Conservation (phyloP, 1,140 invertebrate species). For the Fopius arisanus region DNA sequence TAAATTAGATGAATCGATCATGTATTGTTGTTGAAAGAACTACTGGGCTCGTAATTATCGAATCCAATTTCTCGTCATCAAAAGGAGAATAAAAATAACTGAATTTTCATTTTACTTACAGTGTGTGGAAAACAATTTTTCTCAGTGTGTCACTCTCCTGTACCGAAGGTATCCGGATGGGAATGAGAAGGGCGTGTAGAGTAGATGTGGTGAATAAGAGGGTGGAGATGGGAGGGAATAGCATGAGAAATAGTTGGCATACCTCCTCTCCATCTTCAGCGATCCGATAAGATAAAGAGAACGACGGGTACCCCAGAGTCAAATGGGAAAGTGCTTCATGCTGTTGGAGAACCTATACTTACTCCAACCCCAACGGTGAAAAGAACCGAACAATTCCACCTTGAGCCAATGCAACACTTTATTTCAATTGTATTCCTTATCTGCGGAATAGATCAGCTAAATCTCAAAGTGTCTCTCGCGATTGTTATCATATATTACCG, state of each 20-base stretch:
- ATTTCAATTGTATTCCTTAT: not conserved
- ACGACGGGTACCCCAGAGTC: not conserved
- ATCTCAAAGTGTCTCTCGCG: not conserved
- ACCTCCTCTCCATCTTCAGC: not conserved
- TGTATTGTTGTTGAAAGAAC: too few species aligned
- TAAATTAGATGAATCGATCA: too few species aligned
- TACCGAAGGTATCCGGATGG: not conserved
- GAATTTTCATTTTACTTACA: too few species aligned
- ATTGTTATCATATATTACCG: not conserved
- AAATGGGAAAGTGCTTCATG: not conserved
- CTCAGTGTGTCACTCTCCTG: too few species aligned
- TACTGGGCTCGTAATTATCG: too few species aligned
- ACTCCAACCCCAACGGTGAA: not conserved
- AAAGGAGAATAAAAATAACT: too few species aligned
- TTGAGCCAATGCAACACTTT: not conserved
- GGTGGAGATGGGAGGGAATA: not conserved
- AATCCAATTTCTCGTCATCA: too few species aligned
- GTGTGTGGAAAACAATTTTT: too few species aligned
- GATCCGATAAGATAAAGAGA: conserved; percentile 13
- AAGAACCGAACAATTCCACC: not conserved
- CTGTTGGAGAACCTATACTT: not conserved
- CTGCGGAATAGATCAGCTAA: not conserved
- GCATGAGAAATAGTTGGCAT: not conserved
- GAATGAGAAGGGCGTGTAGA: not conserved
- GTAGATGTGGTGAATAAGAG: not conserved